Percentiles rank a stretch among this genome's conserved stretches.
Evolutionary conservation across 2,888 invertebrate species (phyloP).

Genomic region (Diaperis boleti): DNA sequence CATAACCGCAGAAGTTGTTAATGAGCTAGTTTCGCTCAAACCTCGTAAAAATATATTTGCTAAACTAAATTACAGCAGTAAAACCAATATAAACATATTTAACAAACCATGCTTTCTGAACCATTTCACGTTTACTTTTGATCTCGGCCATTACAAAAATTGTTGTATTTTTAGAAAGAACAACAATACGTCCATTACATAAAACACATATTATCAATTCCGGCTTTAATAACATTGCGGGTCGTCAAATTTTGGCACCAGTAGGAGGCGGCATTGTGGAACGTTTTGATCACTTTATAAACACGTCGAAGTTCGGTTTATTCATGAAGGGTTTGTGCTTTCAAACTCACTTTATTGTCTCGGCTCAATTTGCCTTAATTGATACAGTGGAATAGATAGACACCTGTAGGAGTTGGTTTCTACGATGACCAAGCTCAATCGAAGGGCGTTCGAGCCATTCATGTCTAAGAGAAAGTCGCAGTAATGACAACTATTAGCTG

Average conservation of each 20-base stretch:
- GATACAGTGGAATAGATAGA: constrained; percentile 16
- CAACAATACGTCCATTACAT: not conserved
- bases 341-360: constrained; percentile 3
- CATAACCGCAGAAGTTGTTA: constrained; percentile 27
- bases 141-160: constrained; percentile 6
- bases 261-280: constrained; percentile 13
- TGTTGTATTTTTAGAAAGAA: constrained; percentile 9
- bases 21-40: constrained; percentile 30
- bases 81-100: constrained; percentile 1
- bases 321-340: constrained; percentile 13
- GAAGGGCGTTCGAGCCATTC: constrained; percentile 3
- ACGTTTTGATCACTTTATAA: constrained; percentile 26
- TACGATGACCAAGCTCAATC: not conserved
- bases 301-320: constrained; percentile 15
- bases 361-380: constrained; percentile 20
- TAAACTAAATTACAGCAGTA: not conserved
- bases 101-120: constrained; percentile 1
- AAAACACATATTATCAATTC: constrained; percentile 3
- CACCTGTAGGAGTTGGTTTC: constrained; percentile 11
- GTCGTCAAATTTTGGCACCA: constrained; percentile 12
- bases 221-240: not conserved
- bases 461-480: not conserved
- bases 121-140: constrained; percentile 1
- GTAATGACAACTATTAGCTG: not conserved
- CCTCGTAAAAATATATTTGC: not conserved